Conservation (phyloP, 2,888 invertebrate species). For the Palloptera scutellata region DNA sequence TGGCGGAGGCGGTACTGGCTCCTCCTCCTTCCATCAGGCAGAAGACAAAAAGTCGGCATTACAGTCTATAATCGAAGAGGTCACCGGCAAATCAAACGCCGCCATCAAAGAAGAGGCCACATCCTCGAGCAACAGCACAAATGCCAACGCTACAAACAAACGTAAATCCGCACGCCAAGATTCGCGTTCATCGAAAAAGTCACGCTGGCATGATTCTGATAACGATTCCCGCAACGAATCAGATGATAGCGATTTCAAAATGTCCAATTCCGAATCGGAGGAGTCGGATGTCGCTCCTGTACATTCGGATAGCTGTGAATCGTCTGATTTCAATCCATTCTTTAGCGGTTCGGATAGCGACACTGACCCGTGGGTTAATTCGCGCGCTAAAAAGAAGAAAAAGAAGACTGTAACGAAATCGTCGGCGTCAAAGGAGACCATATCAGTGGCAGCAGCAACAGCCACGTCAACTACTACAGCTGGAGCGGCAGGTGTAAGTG, state of each 20-base stretch:
- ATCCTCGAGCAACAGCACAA: slow-evolving; percentile 34
- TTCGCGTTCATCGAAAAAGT: slow-evolving; percentile 62
- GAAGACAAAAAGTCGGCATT: slow-evolving; percentile 42
- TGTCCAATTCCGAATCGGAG: slow-evolving; percentile 63
- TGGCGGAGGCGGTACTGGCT: slow-evolving; percentile 40
- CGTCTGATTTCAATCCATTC: slow-evolving; percentile 93
- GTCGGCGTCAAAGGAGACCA: slow-evolving; percentile 43
- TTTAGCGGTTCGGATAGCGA: slow-evolving; percentile 84
- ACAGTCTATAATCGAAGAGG: slow-evolving; percentile 48
- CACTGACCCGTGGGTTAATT: slow-evolving; percentile 83
- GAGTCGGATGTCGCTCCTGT: slow-evolving; percentile 64
- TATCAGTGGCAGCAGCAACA: slow-evolving; percentile 34
- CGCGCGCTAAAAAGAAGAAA: slow-evolving; percentile 70
- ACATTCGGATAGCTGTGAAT: slow-evolving; percentile 69
- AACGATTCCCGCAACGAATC: slow-evolving; percentile 67
- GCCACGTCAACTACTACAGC: slow-evolving; percentile 18
- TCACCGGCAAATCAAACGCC: slow-evolving; percentile 34
- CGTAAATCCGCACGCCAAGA: slow-evolving; percentile 51
- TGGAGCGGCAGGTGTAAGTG: slow-evolving; percentile 31
- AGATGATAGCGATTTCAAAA: slow-evolving; percentile 59
- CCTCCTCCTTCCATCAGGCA: slow-evolving; percentile 30
- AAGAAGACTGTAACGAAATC: slow-evolving; percentile 49
- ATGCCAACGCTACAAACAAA: slow-evolving; percentile 41
- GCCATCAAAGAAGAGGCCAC: slow-evolving; percentile 38
- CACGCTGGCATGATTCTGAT: slow-evolving; percentile 65